Percentiles rank a stretch among this genome's conserved stretches.
These are phyloP conservation scores for Sipha flava DNA, from an alignment of 1,140 invertebrate genomes.

Conservation along the genomic window DNA sequence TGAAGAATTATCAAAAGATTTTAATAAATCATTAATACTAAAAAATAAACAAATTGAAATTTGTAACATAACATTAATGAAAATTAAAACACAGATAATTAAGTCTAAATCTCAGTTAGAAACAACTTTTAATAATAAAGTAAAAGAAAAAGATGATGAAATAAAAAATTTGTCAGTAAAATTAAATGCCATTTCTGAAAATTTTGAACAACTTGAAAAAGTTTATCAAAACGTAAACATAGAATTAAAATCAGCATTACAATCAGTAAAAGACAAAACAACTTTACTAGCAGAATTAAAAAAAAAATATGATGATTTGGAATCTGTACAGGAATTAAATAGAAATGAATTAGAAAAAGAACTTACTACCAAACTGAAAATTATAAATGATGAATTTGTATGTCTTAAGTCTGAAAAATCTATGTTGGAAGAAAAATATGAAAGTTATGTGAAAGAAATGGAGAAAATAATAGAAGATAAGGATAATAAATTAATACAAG, in stretches of 20 bases:
- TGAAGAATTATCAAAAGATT: background rate
- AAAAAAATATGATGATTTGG: background rate
- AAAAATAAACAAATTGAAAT: background rate
- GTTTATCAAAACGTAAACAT: background rate
- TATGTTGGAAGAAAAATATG: background rate
- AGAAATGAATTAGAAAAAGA: conserved; percentile 25
- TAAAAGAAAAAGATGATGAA: background rate
- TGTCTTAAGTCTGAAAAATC: background rate
- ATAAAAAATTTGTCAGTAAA: background rate
- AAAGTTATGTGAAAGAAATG: background rate
- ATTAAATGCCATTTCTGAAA: background rate
- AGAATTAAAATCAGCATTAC: background rate
- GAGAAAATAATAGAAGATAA: background rate
- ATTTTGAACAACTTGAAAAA: background rate
- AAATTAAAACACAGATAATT: background rate
- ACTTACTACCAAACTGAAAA: background rate
- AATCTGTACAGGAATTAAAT: background rate
- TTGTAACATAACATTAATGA: background rate
- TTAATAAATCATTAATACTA: background rate
- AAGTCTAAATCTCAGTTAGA: background rate
- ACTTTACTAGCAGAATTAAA: background rate
- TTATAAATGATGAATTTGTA: background rate
- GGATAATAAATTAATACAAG: background rate
- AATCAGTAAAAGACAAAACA: background rate
- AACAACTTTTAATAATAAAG: background rate